These are phyloP conservation scores for Seira ritae DNA, from an alignment of 2,888 invertebrate species.

Conservation along the genomic window DNA sequence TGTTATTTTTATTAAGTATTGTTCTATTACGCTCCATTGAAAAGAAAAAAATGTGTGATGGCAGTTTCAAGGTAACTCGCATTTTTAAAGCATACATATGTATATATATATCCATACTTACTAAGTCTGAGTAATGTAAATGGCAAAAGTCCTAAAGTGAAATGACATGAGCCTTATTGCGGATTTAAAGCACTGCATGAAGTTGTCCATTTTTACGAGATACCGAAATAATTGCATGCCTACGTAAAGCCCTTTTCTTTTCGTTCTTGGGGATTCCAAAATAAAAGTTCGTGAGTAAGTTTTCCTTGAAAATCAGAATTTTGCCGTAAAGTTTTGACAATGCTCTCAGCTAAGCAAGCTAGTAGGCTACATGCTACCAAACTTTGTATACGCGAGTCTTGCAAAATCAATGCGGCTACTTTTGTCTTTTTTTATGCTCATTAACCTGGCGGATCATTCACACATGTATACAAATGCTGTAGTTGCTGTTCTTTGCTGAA, in stretches of 20 bases:
- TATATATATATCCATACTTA: too few species aligned
- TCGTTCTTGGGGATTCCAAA: background rate
- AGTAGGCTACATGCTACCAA: background rate
- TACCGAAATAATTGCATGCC: too few species aligned
- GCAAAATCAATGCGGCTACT: background rate
- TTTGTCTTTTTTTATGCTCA: background rate
- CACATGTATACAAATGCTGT: background rate
- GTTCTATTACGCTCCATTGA: slow-evolving; percentile 26
- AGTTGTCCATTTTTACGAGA: too few species aligned
- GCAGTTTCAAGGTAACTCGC: slow-evolving; percentile 42
- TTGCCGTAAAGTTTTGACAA: background rate
- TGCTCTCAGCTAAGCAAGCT: too few species aligned
- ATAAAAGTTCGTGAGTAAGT: background rate
- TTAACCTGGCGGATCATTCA: slow-evolving; percentile 8
- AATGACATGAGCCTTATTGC: background rate
- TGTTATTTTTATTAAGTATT: slow-evolving; percentile 14
- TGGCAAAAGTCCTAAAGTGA: background rate
- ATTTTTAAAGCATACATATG: background rate
- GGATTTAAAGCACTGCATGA: too few species aligned
- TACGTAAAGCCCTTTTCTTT: background rate
- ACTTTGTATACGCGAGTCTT: background rate
- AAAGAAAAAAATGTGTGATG: slow-evolving; percentile 37
- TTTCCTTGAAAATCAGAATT: slow-evolving; percentile 7
- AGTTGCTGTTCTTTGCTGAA: background rate
- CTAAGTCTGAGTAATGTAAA: background rate